Base-by-base conservation (phyloP, 2,888 invertebrate genomes). In the Agrochola circellaris region DNA sequence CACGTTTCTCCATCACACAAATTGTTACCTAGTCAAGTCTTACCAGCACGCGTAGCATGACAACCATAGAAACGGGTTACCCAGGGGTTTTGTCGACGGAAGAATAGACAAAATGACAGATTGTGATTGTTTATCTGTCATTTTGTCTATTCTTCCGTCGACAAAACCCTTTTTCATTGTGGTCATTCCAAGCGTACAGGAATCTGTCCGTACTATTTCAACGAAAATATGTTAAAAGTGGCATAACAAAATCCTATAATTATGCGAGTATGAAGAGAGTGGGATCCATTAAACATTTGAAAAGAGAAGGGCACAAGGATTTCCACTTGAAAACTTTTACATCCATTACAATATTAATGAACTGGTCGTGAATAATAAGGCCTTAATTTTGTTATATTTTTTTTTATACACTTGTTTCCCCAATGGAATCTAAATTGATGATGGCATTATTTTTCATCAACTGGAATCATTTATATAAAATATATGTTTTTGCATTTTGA, bases 291-390 rank as follows among this genome's bases (percentile, higher is more conserved):
- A 82, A 85, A 77, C 69, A 73, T 82, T 75, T 75, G 58, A 77
- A 77, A 82, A 87, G 86, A 87, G 76, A 86, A 85, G 77, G 88
- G 75, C 74, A 78, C 68, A 70, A 73, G 78, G 64, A 79, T 73
- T 71, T 79, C 61, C 77, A 82, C 62, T 78, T 76, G 42, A 26
- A 73, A 87, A 87, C 85, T 86, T 87, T 86, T 77, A 66, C 77
- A 78, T 82, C 69, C 69, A 81, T 85, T 85, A 73, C 73, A 82
- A 85, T 86, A 86, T 75, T 80, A 86, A 87, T 76, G 83, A 85
- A 56, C 64, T 66, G 75, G 62, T 71, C 73, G 60, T 77, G 83
- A 82, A 86, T 87, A 87, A 78, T 79, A 66, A 70, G 62, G 62
- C 48, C 13, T 58, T 48, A 60, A 73, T 82, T 75, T 76, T 58